A percentile compares a stretch with the other conserved stretches of the same genome.
phyloP scores from a whole-genome alignment of 1,140 invertebrate species.

The Zaprionus davidi region DNA sequence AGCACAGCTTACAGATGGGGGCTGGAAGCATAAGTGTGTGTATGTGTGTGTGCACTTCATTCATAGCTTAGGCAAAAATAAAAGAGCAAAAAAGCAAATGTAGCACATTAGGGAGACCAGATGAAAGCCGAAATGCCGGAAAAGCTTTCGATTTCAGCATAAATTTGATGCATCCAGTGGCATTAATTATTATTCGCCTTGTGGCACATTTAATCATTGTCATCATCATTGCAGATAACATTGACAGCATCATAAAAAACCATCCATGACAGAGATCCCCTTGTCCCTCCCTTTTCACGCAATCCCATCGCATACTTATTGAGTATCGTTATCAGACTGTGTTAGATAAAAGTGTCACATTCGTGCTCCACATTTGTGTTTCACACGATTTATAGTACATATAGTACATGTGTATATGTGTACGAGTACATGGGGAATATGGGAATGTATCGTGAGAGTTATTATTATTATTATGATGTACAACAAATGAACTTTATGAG shows the following conservation, averaged over 20 bases:
- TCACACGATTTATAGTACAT: constrained; percentile 18
- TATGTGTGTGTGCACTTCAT: background rate
- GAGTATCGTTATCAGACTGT: constrained; percentile 46
- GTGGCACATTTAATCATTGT: constrained; percentile 33
- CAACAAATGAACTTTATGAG: constrained; percentile 55
- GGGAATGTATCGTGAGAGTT: constrained; percentile 7
- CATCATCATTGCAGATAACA: constrained; percentile 5
- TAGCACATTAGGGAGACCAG: constrained; percentile 33
- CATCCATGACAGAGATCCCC: constrained; percentile 13
- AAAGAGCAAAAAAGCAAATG: constrained; percentile 12
- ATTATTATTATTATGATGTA: constrained; percentile 10
- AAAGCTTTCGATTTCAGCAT: constrained; percentile 30
- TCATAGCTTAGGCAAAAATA: background rate
- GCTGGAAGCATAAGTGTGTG: background rate
- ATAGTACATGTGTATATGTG: background rate
- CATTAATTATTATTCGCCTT: constrained; percentile 50
- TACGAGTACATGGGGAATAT: background rate
- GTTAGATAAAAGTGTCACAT: constrained; percentile 59
- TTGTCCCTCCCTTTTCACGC: background rate
- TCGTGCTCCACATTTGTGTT: constrained; percentile 29
- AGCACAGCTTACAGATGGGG: constrained; percentile 1
- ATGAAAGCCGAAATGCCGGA: constrained; percentile 18
- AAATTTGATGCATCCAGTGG: constrained; percentile 35
- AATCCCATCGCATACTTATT: background rate
- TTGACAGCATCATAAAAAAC: constrained; percentile 40